Evolutionary conservation across 2,888 invertebrate genomes (phyloP), one percentile per base, ranked within the genome.

Genomic region (Zootermopsis nevadensis): DNA sequence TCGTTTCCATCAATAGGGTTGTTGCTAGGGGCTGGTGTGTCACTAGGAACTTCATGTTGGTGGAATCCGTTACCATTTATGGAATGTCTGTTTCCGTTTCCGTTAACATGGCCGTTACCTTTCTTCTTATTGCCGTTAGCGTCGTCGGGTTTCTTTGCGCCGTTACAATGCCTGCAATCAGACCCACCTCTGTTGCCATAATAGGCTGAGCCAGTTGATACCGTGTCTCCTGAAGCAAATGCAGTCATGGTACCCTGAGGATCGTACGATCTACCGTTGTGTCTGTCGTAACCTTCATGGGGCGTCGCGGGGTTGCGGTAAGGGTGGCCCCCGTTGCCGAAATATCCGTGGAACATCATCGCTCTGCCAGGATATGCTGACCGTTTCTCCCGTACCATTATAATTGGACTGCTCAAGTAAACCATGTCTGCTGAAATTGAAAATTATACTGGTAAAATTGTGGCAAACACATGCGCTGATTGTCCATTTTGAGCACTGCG

Each of bases 211-310:
- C 89, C 89, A 2, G 90, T 89, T 6, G 89, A 88, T 15, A 89
- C 88, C 8, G 89, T 87, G 84, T 90, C 89, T 81, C 89, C 88
- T 76, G 88, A 85, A 24, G 89, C 88, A 85, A 90, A 88, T n/a
- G 89, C 89, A 1, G 89, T 88, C 89, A 90, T 89, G 42, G 89
- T 87, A 24, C 88, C 88, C 84, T 89, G 88, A n/a, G 88, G 87
- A 74, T 87, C 86, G 33, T 84, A 83, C 30, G 85, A 84, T 27
- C 86, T 84, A 15, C 86, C 84, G 30, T 86, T 79, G 0, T 27
- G 82, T 8, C 60, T 48, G 31, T 35, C 48, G 42, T 89, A 89
- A 42, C 88, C 84, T 88, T 55, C 55, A 0, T 60, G 60, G 7
- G 27, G n/a, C 27, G 60, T 4, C 3, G 33, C 88, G 27, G 88